A percentile compares a stretch with the other conserved stretches of the same genome.
Evolutionary conservation across 2,888 invertebrate species (phyloP).

Genomic region (Elmis aenea): DNA sequence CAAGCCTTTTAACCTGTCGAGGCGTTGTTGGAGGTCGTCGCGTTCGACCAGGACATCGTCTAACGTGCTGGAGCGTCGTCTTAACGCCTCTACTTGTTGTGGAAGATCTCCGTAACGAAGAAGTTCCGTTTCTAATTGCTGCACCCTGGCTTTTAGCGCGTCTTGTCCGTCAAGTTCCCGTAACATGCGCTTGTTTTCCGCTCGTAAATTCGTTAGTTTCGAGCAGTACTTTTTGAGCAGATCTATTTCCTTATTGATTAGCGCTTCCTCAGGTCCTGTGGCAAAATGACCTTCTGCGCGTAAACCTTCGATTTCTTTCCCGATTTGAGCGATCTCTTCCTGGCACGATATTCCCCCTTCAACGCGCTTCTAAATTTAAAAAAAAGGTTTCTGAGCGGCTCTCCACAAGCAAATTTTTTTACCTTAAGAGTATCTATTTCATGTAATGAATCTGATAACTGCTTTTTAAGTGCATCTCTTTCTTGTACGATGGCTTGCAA

Average conservation of each 20-base stretch:
- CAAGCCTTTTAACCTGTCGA: constrained; percentile 27
- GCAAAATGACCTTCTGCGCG: constrained; percentile 21
- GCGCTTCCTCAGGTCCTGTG: constrained; percentile 33
- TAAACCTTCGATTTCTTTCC: constrained; percentile 34
- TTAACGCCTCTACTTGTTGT: constrained; percentile 30
- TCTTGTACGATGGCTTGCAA: constrained; percentile 27
- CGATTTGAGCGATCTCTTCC: constrained; percentile 30
- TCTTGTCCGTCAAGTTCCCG: constrained; percentile 18
- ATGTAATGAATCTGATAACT: constrained; percentile 29
- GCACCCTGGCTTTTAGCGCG: constrained; percentile 23
- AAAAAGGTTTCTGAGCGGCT: too few relatives aligned
- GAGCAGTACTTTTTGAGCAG: constrained; percentile 37
- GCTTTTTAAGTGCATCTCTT: constrained; percentile 27
- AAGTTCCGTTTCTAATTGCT: constrained; percentile 28
- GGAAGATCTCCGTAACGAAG: constrained; percentile 27
- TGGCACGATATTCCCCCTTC: constrained; percentile 6
- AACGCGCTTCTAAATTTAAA: background rate
- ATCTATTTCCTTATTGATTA: constrained; percentile 35
- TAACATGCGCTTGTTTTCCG: constrained; percentile 35
- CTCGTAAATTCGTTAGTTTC: constrained; percentile 34
- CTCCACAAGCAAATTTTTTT: background rate
- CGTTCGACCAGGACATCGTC: constrained; percentile 33
- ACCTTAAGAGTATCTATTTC: constrained; percentile 32
- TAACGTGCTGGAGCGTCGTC: constrained; percentile 28
- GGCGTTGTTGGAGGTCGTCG: constrained; percentile 29